Evolutionary conservation across 2,113 vertebrate species (phyloP).

Genomic region (Tamias sibiricus): DNA sequence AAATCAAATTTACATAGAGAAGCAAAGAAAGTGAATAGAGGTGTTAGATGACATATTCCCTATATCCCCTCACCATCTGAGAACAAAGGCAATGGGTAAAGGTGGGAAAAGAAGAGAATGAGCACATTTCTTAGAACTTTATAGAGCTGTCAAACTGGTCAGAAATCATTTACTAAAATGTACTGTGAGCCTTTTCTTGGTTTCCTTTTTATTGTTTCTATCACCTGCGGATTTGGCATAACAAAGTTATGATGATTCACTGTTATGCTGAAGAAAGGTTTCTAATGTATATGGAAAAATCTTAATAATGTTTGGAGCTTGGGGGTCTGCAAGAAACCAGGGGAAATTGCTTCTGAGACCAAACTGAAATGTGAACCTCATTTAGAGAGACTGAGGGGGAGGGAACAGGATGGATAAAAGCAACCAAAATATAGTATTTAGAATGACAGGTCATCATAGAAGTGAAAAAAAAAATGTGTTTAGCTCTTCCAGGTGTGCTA

Average conservation of each 20-base stretch:
- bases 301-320: constrained; percentile 73
- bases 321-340: constrained; percentile 35
- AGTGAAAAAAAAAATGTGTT: constrained; percentile 82
- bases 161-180: constrained; percentile 22
- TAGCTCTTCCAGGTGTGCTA: constrained; percentile 71
- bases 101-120: neutral
- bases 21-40: neutral
- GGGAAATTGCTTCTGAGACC: constrained; percentile 72
- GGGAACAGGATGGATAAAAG: constrained; percentile 67
- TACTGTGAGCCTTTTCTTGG: constrained; percentile 27
- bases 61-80: neutral
- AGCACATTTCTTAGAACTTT: constrained; percentile 24
- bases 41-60: neutral
- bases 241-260: constrained; percentile 74
- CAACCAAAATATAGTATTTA: constrained; percentile 73
- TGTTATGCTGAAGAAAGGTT: constrained; percentile 19
- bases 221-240: constrained; percentile 60
- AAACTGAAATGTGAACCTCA: constrained; percentile 71
- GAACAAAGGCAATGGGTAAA: neutral
- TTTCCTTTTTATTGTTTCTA: constrained; percentile 71
- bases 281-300: constrained; percentile 71
- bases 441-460: constrained; percentile 78
- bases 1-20: neutral
- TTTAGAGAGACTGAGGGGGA: constrained; percentile 74
- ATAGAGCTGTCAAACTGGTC: constrained; percentile 20